Percentiles rank a stretch among this genome's conserved stretches.
phyloP scores from a whole-genome alignment of 1,140 invertebrate genomes.

The Rhizoglyphus robini region DNA sequence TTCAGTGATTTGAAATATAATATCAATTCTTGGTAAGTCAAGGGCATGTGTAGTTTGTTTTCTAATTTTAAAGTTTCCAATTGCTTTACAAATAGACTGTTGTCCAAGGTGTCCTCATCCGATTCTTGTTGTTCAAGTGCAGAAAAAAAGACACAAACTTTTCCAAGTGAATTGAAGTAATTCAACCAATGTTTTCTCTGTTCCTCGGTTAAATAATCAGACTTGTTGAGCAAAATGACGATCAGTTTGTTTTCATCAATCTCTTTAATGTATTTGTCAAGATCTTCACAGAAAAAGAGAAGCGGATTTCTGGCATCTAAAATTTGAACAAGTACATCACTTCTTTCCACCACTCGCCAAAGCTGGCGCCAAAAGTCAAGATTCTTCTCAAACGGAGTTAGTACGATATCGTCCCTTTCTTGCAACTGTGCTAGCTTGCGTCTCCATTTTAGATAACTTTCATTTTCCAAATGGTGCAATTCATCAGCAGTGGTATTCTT shows the following conservation, averaged over 20 bases:
- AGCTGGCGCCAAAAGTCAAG: constrained; percentile 96
- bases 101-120: constrained; percentile 16
- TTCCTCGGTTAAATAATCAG: constrained; percentile 71
- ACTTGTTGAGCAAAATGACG: constrained; percentile 85
- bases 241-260: constrained; percentile 58
- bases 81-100: not conserved
- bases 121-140: constrained; percentile 39
- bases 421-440: constrained; percentile 60
- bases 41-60: not conserved
- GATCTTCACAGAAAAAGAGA: constrained; percentile 79
- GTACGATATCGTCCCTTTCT: constrained; percentile 57
- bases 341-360: constrained; percentile 91
- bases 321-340: constrained; percentile 87
- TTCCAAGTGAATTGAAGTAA: constrained; percentile 58
- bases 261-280: constrained; percentile 86
- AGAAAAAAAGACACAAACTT: constrained; percentile 69
- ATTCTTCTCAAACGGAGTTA: constrained; percentile 97
- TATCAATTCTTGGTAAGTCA: constrained; percentile 11
- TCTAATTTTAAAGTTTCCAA: constrained; percentile 8
- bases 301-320: constrained; percentile 93
- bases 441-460: constrained; percentile 76
- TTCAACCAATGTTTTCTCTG: constrained; percentile 73
- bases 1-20: constrained; percentile 15
- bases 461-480: constrained; percentile 57
- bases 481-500: constrained; percentile 56